phyloP scores from a whole-genome alignment of 2,113 vertebrate species.

The Nothocercus nigrocapillus region DNA sequence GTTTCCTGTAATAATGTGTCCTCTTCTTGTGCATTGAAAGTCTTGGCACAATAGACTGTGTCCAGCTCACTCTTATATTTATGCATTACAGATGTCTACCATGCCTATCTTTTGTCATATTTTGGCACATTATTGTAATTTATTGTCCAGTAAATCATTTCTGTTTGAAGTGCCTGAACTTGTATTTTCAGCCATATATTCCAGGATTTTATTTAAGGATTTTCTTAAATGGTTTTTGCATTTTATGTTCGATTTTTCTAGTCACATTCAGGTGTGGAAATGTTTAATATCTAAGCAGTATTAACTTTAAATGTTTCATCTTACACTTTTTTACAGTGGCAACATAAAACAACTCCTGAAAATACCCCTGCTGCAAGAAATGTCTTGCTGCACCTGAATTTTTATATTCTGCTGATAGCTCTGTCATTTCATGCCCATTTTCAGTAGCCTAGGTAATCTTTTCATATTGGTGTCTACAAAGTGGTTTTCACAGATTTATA shows the following conservation, averaged over 20 bases:
- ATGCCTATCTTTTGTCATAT: background rate
- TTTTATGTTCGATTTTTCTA: background rate
- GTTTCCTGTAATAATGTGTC: background rate
- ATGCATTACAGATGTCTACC: background rate
- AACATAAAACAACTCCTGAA: background rate
- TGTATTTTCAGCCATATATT: background rate
- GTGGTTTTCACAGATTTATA: background rate
- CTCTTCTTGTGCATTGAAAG: fast-evolving
- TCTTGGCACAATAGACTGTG: background rate
- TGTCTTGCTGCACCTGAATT: background rate
- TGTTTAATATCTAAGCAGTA: background rate
- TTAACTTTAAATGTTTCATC: background rate
- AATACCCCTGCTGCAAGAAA: background rate
- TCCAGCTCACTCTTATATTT: background rate
- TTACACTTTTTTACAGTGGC: background rate
- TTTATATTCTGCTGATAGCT: background rate
- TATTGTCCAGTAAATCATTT: background rate
- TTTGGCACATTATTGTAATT: background rate
- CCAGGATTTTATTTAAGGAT: background rate
- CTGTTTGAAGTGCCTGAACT: background rate
- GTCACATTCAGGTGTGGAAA: background rate
- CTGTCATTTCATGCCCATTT: background rate
- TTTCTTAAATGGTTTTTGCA: background rate
- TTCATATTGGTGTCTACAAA: background rate
- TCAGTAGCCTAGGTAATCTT: background rate